Percentiles rank a stretch among this genome's conserved stretches.
Evolutionary conservation across 2,113 vertebrate species (phyloP).

Genomic region (Caranx melampygus): DNA sequence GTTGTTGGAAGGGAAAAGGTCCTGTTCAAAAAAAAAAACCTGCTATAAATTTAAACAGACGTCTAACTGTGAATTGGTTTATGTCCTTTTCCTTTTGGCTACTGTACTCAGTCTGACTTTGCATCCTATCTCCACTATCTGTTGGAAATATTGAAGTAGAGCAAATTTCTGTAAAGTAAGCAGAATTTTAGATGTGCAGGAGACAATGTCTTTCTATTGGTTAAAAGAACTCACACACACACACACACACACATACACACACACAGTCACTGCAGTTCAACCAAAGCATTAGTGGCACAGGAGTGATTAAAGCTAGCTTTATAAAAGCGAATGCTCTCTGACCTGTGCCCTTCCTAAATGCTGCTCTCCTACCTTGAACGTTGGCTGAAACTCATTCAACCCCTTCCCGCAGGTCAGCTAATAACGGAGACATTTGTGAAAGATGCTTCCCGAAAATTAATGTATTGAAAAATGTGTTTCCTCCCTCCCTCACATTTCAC

Average conservation of each 20-base stretch:
- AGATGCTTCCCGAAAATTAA: slow-evolving; percentile 83
- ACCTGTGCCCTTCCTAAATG: slow-evolving; percentile 75
- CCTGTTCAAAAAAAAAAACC: slow-evolving; percentile 16
- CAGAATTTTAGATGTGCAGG: not conserved
- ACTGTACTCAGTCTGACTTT: slow-evolving; percentile 63
- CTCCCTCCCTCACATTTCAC: slow-evolving; percentile 75
- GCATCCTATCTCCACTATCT: slow-evolving; percentile 29
- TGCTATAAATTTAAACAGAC: slow-evolving; percentile 53
- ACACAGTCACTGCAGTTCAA: slow-evolving; percentile 16
- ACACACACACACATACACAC: slow-evolving; percentile 27
- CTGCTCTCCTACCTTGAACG: slow-evolving; percentile 80
- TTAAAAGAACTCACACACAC: slow-evolving; percentile 1
- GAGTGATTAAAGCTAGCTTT: slow-evolving; percentile 74
- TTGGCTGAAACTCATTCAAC: slow-evolving; percentile 76
- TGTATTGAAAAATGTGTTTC: slow-evolving; percentile 87
- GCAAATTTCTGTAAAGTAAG: slow-evolving; percentile 8
- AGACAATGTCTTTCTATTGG: not conserved
- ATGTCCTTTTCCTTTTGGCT: slow-evolving; percentile 56
- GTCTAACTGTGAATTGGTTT: slow-evolving; percentile 59
- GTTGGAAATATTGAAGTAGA: slow-evolving; percentile 35
- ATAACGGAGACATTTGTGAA: slow-evolving; percentile 84
- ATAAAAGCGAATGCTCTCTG: slow-evolving; percentile 70
- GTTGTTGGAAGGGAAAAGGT: slow-evolving; percentile 45
- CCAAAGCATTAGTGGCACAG: slow-evolving; percentile 35
- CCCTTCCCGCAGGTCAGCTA: slow-evolving; percentile 78